Percentiles rank a stretch among this genome's conserved stretches.
Conservation (phyloP, 2,797 vertebrate species). For the Emys orbicularis region DNA sequence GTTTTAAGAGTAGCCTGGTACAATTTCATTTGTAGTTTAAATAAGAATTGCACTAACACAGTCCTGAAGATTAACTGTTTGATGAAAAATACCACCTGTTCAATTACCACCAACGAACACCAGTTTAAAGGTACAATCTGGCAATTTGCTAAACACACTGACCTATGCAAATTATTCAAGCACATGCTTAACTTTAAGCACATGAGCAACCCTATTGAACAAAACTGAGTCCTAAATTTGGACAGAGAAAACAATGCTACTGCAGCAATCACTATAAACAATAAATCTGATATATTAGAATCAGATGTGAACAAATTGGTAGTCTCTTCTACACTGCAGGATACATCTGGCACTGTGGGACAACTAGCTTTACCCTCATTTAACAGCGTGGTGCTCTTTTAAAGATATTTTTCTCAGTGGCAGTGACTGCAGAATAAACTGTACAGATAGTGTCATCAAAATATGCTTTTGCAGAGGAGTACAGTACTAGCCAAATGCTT, state of each 20-base stretch:
- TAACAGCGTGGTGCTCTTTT: not conserved
- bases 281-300: not conserved
- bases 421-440: slow-evolving; percentile 9
- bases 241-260: not conserved
- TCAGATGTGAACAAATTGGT: not conserved
- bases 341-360: not conserved
- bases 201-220: not conserved
- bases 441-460: not conserved
- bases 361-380: not conserved
- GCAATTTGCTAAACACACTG: not conserved
- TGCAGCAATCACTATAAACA: not conserved
- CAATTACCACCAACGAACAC: not conserved
- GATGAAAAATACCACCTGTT: not conserved
- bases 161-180: not conserved
- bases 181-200: not conserved
- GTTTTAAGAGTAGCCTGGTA: not conserved
- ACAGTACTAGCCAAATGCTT: not conserved
- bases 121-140: not conserved
- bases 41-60: not conserved
- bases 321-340: not conserved
- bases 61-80: not conserved
- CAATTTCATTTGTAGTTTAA: not conserved
- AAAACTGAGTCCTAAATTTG: not conserved
- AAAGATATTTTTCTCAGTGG: slow-evolving; percentile 9
- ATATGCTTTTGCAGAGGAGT: not conserved